Evolutionary conservation across 2,888 invertebrate genomes (phyloP).

Genomic region (Azorinus chamasolen): DNA sequence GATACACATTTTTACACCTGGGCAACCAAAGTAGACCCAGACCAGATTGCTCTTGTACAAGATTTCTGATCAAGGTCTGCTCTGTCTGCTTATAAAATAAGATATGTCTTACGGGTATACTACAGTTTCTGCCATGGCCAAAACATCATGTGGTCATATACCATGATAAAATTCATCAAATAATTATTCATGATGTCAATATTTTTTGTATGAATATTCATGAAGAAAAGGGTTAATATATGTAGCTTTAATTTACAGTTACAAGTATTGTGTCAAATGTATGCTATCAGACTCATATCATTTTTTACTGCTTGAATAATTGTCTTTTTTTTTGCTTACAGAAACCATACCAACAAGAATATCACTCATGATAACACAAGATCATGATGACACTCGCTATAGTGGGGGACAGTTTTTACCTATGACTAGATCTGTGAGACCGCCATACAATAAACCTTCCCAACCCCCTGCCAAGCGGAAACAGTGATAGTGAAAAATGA

Average conservation of each 20-base stretch:
- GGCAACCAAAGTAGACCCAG: too few species aligned
- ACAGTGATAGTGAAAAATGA: neutral
- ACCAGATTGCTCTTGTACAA: too few species aligned
- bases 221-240: neutral
- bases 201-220: too few species aligned
- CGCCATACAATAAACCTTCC: constrained; percentile 61
- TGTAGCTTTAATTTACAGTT: too few species aligned
- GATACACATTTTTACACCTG: too few species aligned
- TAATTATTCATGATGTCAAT: too few species aligned
- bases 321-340: constrained; percentile 45
- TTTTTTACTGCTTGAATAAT: too few species aligned
- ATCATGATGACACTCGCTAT: constrained; percentile 72
- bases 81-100: neutral
- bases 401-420: constrained; percentile 74
- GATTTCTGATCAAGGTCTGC: neutral
- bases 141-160: too few species aligned
- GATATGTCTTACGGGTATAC: neutral
- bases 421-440: constrained; percentile 70
- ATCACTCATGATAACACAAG: constrained; percentile 82
- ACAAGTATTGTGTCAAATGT: too few species aligned
- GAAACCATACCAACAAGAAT: constrained; percentile 82
- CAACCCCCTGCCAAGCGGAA: constrained; percentile 31
- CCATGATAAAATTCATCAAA: too few species aligned
- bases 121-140: too few species aligned
- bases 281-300: neutral